Evolutionary conservation across 1,140 invertebrate genomes (phyloP).

Genomic region (Copidosoma floridanum): DNA sequence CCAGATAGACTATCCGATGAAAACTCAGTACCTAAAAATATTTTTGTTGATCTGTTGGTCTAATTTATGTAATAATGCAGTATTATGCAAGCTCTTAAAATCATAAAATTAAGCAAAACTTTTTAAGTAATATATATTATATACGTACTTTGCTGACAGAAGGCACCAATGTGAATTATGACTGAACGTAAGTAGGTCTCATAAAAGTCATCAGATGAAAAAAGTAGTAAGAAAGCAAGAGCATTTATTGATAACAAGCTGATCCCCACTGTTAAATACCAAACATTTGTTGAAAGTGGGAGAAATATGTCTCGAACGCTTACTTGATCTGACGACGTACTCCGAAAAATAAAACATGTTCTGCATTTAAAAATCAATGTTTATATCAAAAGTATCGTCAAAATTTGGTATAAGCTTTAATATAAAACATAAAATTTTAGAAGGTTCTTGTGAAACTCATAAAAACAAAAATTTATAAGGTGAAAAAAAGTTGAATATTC

Average conservation of each 20-base stretch:
- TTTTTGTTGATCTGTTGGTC: no score
- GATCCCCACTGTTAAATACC: constrained; percentile 6
- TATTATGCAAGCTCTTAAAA: no score
- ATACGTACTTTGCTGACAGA: constrained; percentile 16
- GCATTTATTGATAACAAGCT: constrained; percentile 2
- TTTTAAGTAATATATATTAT: not conserved
- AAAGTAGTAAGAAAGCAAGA: not conserved
- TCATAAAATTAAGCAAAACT: no score
- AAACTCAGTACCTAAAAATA: constrained; percentile 18
- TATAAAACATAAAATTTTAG: no score
- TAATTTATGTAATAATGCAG: no score
- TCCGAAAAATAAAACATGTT: constrained; percentile 16
- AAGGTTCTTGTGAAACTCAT: no score
- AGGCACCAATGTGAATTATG: constrained; percentile 11
- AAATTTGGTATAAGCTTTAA: no score
- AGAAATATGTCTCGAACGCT: constrained; percentile 10
- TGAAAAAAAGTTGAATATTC: no score
- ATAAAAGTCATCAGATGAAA: constrained; percentile 1
- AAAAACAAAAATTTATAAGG: no score
- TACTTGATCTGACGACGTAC: not conserved
- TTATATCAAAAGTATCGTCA: not conserved
- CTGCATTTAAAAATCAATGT: not conserved
- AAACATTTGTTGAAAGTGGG: constrained; percentile 6
- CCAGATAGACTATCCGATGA: constrained; percentile 1
- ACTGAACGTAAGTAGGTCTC: constrained; percentile 11